Base-by-base conservation (phyloP, 2,888 invertebrate genomes). In the Cheilosia pagana region DNA sequence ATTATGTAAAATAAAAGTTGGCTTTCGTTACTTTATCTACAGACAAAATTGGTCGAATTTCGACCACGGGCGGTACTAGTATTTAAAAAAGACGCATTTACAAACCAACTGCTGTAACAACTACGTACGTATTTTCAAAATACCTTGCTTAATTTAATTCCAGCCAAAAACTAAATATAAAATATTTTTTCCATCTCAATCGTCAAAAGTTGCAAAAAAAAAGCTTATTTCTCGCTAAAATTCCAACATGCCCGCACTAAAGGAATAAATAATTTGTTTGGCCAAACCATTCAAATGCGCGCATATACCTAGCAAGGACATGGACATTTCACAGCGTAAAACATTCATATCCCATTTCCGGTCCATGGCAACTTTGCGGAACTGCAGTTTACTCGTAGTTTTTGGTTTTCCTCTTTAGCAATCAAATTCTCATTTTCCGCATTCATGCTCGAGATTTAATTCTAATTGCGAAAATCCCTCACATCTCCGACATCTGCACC, bases 391-490 rank as follows among this genome's bases (percentile, higher is more conserved):
- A 28, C 28, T 28, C 28, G 28, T 28, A 63, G 23, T 4, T 41
- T 12, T 39, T 7, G 52, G 43, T 68, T 31, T 7, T 48, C 50
- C 21, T 48, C 60, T 21, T 63, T 35, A 68, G 57, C 72, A 62
- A 74, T 74, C 78, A 70, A 74, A 75, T 70, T 83, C 68, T 75
- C 79, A 83, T 83, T 79, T 77, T 74, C 68, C 71, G 63, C 78
- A 78, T 74, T 82, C 82, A 67, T 77, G 67, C 62, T 63, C 68
- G 68, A 62, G 52, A 74, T 63, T 75, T 70, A 70, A 79, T 79
- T 79, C 75, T 79, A 79, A 79, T 79, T 79, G 65, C 72, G 50
- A 70, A 70, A 68, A 48, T 55, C 72, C 53, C 53, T 43, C 68
- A 7, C 8, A 41, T 19, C 21, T n/a, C 31, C 52, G 21, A 28